These are phyloP conservation scores for Eciton burchellii DNA, from an alignment of 1,140 invertebrate genomes.

Conservation along the genomic window DNA sequence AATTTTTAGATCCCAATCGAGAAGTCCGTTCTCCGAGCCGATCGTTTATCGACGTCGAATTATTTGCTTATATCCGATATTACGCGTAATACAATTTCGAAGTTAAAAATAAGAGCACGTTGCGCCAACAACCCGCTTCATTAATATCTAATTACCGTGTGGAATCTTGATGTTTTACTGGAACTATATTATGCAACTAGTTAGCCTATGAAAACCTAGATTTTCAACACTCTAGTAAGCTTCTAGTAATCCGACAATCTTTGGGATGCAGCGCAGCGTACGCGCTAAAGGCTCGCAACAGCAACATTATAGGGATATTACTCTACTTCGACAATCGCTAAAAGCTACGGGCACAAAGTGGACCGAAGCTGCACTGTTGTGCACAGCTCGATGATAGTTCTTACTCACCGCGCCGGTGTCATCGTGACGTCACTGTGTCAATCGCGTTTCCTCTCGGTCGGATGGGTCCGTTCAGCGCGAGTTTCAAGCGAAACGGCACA, in stretches of 20 bases:
- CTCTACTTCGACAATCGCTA: constrained; percentile 34
- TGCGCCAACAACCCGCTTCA: too few species aligned
- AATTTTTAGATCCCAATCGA: not conserved
- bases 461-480: constrained; percentile 26
- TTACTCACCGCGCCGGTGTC: constrained; percentile 44
- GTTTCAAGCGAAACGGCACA: constrained; percentile 23
- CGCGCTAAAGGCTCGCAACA: constrained; percentile 28
- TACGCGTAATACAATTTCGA: too few species aligned
- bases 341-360: not conserved
- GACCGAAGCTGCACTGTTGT: not conserved
- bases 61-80: not conserved
- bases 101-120: too few species aligned
- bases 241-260: not conserved
- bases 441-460: constrained; percentile 14
- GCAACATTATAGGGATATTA: constrained; percentile 3
- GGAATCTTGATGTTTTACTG: not conserved
- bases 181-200: not conserved
- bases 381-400: constrained; percentile 27
- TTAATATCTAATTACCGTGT: too few species aligned
- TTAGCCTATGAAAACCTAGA: too few species aligned
- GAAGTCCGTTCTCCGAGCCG: too few species aligned
- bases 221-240: too few species aligned
- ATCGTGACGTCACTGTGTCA: constrained; percentile 30
- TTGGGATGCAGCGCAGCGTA: not conserved
- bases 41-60: not conserved